These are phyloP conservation scores for Papilio machaon DNA, from an alignment of 1,140 invertebrate species.

Conservation along the genomic window DNA sequence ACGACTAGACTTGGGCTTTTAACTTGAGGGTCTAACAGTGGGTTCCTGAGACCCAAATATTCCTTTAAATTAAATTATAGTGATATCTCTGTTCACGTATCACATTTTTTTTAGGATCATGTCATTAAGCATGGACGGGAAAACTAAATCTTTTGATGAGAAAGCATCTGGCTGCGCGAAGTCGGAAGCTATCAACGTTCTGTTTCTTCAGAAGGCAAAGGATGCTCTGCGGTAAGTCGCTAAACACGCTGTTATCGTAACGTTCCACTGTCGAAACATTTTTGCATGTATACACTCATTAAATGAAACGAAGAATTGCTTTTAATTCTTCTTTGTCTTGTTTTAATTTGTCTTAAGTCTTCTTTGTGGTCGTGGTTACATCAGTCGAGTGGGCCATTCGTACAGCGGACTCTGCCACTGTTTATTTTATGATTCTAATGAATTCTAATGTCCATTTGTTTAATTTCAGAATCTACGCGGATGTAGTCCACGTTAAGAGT, in stretches of 20 bases:
- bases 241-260: neutral
- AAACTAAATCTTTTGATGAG: constrained; percentile 92
- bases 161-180: constrained; percentile 87
- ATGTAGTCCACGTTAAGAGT: constrained; percentile 86
- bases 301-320: too few species aligned
- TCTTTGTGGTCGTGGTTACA: too few species aligned
- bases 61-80: too few species aligned
- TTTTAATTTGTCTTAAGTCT: too few species aligned
- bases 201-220: constrained; percentile 91
- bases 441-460: neutral
- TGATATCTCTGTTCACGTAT: too few species aligned
- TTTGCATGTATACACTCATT: too few species aligned
- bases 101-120: constrained; percentile 73
- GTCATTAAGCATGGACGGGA: constrained; percentile 88
- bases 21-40: too few species aligned
- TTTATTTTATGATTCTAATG: neutral
- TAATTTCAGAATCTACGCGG: constrained; percentile 84
- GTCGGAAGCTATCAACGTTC: constrained; percentile 87
- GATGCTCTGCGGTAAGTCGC: constrained; percentile 85
- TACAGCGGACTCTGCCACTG: neutral
- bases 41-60: too few species aligned
- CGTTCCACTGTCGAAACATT: neutral
- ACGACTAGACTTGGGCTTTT: too few species aligned
- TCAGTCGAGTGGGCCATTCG: too few species aligned
- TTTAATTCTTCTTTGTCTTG: too few species aligned